Evolutionary conservation across 2,113 vertebrate species (phyloP).

Genomic region (Gallinago media): DNA sequence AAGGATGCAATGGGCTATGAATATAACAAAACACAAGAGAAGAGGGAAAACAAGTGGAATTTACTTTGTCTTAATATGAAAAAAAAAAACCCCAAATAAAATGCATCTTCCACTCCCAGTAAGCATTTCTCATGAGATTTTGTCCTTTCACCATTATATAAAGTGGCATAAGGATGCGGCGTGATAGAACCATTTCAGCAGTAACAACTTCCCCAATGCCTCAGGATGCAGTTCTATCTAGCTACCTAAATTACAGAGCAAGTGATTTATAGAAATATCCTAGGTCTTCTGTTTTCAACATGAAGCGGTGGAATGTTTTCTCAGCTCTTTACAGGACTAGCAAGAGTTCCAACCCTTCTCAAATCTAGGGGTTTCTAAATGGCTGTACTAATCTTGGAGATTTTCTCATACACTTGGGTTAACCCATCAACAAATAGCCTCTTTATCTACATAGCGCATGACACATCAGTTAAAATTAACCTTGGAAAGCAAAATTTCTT

Average conservation of each 20-base stretch:
- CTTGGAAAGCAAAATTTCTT: neutral
- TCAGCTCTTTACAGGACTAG: neutral
- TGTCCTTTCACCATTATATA: neutral
- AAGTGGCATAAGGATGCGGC: neutral
- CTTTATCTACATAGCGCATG: neutral
- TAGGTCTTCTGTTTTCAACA: neutral
- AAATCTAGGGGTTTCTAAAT: neutral
- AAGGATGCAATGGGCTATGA: neutral
- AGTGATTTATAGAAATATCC: neutral
- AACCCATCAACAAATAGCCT: neutral
- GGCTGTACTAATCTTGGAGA: neutral
- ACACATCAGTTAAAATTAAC: neutral
- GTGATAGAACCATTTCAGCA: neutral
- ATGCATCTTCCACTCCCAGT: neutral
- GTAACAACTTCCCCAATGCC: neutral
- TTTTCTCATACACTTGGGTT: neutral
- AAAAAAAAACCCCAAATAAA: neutral
- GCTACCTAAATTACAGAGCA: neutral
- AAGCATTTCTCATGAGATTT: neutral
- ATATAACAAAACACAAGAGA: neutral
- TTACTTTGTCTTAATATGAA: neutral
- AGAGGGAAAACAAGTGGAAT: neutral
- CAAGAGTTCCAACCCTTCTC: neutral
- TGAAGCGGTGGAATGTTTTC: neutral
- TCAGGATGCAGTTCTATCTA: neutral